Evolutionary conservation across 2,113 vertebrate genomes (phyloP), one percentile per base, ranked within the genome.

Genomic region (Ageneiosus marmoratus): DNA sequence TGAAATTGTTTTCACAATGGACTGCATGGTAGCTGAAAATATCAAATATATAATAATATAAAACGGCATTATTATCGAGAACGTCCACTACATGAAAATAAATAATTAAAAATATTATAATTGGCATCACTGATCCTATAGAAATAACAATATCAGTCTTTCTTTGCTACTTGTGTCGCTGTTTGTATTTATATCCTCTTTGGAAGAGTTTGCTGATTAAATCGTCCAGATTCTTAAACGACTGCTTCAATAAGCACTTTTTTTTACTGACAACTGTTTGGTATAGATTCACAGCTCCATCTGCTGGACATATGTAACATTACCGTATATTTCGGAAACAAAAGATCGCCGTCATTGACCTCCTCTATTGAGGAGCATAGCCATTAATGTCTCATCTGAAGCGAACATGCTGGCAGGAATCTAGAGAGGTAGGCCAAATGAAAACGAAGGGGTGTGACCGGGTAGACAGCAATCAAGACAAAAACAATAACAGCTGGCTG

Each of bases 401-500:
- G 46, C 63, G 24, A 63, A 37, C 79, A 77, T 70, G 79, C 29
- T 83, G 86, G 77, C 74, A 83, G 22, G 13, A 67, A 60, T 58
- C 76, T 67, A 76, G 29, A 67, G 60, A 83, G 32, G 77, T 69
- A 34, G 82, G 46, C 72, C 80, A 79, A 60, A 58, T 81, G 70
- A 80, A 87, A 80, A 81, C 16, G n/a, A 65, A 60, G 53, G 69
- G 70, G 70, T 62, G 32, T 82, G 46, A 73, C 56, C 18, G 80
- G 67, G 73, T 74, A 65, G 15, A 41, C 65, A 50, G 78, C 79
- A 84, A 88, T 85, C 74, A 87, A 88, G 80, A 86, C 73, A 87
- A 88, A 89, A 86, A 88, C 87, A 85, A 50, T 60, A 87, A 85
- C 88, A 89, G 83, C 88, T 90, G 89, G 83, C 82, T 88, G 82